Conservation (phyloP, 2,113 vertebrate genomes). For the Embiotoca jacksoni region DNA sequence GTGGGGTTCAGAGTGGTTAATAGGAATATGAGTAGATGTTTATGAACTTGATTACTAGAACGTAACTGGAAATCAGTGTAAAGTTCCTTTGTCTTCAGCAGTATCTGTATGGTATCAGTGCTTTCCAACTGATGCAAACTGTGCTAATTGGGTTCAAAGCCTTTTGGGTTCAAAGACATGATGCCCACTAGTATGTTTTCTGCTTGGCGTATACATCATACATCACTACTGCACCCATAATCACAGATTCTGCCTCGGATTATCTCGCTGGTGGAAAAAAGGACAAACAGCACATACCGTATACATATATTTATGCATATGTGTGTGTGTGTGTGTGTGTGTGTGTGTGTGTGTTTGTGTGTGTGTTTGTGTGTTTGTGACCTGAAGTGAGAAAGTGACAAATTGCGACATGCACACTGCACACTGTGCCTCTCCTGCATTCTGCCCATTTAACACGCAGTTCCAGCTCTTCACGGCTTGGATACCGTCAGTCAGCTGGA, state of each 20-base stretch:
- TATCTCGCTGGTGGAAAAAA: conserved; percentile 20
- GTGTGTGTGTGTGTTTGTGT: conserved; percentile 6
- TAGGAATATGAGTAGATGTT: too few relatives aligned
- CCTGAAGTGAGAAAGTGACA: conserved; percentile 33
- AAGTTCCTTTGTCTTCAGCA: neutral
- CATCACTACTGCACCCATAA: conserved; percentile 23
- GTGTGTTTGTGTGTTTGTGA: conserved; percentile 11
- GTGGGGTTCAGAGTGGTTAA: too few relatives aligned
- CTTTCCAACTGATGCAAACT: conserved; percentile 26
- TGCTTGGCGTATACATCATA: conserved; percentile 38
- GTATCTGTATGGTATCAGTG: conserved; percentile 3
- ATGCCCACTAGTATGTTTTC: conserved; percentile 19
- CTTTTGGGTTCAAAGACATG: conserved; percentile 32
- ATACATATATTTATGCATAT: conserved; percentile 6
- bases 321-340: neutral
- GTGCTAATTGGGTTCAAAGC: conserved; percentile 38
- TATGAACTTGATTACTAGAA: neutral
- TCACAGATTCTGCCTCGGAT: conserved; percentile 32
- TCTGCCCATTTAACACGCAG: conserved; percentile 58
- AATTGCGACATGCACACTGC: conserved; percentile 15
- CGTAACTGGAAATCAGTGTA: conserved; percentile 1
- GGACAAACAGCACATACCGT: conserved; percentile 2
- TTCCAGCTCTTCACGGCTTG: conserved; percentile 39
- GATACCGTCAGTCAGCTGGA: conserved; percentile 70
- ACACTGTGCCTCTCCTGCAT: conserved; percentile 17